Conservation (phyloP, 2,113 vertebrate species). For the Apteryx mantelli region DNA sequence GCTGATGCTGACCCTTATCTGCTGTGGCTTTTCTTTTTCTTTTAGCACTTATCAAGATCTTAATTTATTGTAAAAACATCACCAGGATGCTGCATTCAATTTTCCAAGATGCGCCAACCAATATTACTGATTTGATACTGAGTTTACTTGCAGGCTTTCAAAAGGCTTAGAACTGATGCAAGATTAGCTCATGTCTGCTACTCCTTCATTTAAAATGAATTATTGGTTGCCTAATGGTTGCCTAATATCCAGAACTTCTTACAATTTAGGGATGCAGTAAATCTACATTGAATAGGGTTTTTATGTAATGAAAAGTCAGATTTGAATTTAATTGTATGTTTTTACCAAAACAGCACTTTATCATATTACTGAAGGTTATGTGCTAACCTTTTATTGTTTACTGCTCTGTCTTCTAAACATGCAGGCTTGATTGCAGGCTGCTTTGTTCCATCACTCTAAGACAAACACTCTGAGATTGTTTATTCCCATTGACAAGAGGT, state of each 20-base stretch:
- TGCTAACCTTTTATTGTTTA: conserved; percentile 40
- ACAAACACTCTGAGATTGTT: conserved; percentile 20
- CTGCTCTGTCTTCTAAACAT: not conserved
- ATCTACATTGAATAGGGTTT: not conserved
- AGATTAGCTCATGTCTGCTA: not conserved
- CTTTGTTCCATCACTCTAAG: conserved; percentile 26
- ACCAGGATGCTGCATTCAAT: not conserved
- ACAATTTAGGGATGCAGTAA: not conserved
- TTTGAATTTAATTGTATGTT: conserved; percentile 28
- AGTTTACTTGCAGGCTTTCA: not conserved
- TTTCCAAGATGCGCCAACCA: not conserved
- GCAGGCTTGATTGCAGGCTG: not conserved
- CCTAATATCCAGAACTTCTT: not conserved
- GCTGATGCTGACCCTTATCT: not conserved
- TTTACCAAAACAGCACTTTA: conserved; percentile 17
- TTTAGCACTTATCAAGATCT: not conserved
- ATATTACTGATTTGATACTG: not conserved
- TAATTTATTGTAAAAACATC: not conserved
- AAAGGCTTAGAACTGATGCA: not conserved
- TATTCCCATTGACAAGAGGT: conserved; percentile 30
- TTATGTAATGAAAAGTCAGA: conserved; percentile 5
- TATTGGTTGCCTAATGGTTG: not conserved
- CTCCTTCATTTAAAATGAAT: conserved; percentile 8
- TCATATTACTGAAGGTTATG: not conserved
- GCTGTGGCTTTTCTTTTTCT: not conserved